These are phyloP conservation scores for Apantesis nais DNA, from an alignment of 2,888 invertebrate species.

Conservation along the genomic window DNA sequence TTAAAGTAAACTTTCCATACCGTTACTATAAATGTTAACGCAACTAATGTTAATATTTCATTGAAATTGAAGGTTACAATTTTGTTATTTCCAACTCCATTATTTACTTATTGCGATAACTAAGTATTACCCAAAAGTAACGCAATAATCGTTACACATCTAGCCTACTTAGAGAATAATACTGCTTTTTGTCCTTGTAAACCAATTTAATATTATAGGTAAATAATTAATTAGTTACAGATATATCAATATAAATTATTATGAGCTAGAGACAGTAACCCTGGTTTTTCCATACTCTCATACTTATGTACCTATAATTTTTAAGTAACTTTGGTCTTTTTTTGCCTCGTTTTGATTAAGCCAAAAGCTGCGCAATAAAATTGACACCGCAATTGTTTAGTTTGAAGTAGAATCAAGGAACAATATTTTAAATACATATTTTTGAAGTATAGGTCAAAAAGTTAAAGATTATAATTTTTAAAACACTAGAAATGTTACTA, in stretches of 20 bases:
- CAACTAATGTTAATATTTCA: conserved; percentile 2
- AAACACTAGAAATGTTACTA: background rate
- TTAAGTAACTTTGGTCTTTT: too few relatives aligned
- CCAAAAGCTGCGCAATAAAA: background rate
- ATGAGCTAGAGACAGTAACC: too few relatives aligned
- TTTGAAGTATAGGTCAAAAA: background rate
- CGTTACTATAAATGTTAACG: background rate
- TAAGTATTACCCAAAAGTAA: background rate
- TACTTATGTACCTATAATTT: too few relatives aligned
- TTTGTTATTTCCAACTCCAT: conserved; percentile 13
- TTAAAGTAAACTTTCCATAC: background rate
- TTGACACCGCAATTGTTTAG: background rate
- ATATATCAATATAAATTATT: too few relatives aligned
- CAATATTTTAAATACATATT: background rate
- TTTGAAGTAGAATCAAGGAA: background rate
- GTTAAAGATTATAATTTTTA: background rate
- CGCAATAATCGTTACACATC: background rate
- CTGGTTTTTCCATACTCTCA: too few relatives aligned
- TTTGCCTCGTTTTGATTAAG: too few relatives aligned
- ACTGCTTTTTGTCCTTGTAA: background rate
- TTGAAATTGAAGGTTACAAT: conserved; percentile 7
- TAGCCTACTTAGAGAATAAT: background rate
- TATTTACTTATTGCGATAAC: conserved; percentile 11
- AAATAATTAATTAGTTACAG: too few relatives aligned
- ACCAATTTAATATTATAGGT: background rate